Evolutionary conservation across 2,113 vertebrate species (phyloP), one percentile per base, ranked within the genome.

Genomic region (Mesembrinibis cayennensis): DNA sequence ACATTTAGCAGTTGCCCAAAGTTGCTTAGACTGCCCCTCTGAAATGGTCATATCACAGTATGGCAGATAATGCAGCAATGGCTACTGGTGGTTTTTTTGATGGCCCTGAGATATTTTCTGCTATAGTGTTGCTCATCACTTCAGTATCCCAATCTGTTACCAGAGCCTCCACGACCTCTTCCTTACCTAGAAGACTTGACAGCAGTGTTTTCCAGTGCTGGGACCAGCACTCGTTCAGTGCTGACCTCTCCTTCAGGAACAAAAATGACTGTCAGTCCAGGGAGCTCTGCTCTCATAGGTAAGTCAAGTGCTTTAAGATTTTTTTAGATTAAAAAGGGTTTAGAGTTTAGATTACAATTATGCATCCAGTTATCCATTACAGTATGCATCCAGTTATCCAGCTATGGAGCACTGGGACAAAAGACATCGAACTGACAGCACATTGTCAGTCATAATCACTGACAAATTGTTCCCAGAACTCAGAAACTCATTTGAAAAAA

Each of bases 231-330:
- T 87, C 95, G 34, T 80, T 98, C 97, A 4, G 98, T 98, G 71
- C 84, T 98, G 79, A 96, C 92, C 3, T 98, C 98, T 96, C 96
- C 97, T 93, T 95, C 94, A 70, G 98, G 98, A 96, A 97, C 98
- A 96, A 98, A 97, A 94, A 92, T 98, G 89, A 92, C 96, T 13
- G 38, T 98, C 71, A 97, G 93, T 90, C 96, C 97, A 81, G 98
- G 98, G 67, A 98, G 96, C 87, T 98, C 98, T 4, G 97, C 93
- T 82, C 70, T 98, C 56, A 97, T 99, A 87, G 98, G 98, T 98
- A 97, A 98, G 98, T 97, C 82, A 69, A 94, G 13, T 40, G 40
- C 47, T 93, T 87, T 89, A 95, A 87, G 53, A 86, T 10, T 77
- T 72, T 44, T 44, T 77, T 47, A 44, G 6, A 30, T 81, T 65